Evolutionary conservation across 2,888 invertebrate genomes (phyloP), one percentile per base, ranked within the genome.

Genomic region (Kryphioiulus occultus): DNA sequence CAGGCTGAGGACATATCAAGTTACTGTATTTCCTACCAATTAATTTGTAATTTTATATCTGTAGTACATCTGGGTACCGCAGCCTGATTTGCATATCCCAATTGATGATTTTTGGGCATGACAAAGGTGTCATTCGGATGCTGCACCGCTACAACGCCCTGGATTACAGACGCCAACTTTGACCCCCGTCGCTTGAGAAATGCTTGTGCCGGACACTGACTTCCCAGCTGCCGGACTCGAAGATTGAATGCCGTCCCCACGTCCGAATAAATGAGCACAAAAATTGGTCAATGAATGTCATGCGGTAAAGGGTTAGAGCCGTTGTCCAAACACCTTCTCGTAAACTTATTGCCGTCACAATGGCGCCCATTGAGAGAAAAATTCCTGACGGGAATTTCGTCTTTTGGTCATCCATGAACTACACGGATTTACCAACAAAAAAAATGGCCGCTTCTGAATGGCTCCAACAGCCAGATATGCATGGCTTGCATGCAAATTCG

Each of bases 261-360:
- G 59, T 59, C n/a, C 19, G 19, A n/a, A 59, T 59, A 59, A 59
- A 59, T 59, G n/a, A n/a, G 59, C n/a, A n/a, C 59, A 59, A 59
- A 59, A 59, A 59, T 59, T 59, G 19, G 59, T 59, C 59, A 59
- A 59, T 59, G 59, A 59, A 59, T 59, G 59, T 59, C 59, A 59
- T n/a, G 59, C 59, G 59, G 59, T 59, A 59, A 59, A 59, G 59
- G 59, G 59, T 59, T 59, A 59, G 59, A n/a, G 59, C 59, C 59
- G 59, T 59, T 59, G 59, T 59, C 59, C 59, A 59, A 59, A 59
- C 59, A 59, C 59, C 59, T 59, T n/a, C 59, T 59, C 59, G 59
- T 59, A 59, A 59, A 59, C 59, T 59, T 59, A 59, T 59, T 59
- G 59, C 19, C 0, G n/a, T 19, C n/a, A 59, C 59, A 59, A 59